Base-by-base conservation (phyloP, 2,888 invertebrate genomes). In the Physocephala rufipes region DNA sequence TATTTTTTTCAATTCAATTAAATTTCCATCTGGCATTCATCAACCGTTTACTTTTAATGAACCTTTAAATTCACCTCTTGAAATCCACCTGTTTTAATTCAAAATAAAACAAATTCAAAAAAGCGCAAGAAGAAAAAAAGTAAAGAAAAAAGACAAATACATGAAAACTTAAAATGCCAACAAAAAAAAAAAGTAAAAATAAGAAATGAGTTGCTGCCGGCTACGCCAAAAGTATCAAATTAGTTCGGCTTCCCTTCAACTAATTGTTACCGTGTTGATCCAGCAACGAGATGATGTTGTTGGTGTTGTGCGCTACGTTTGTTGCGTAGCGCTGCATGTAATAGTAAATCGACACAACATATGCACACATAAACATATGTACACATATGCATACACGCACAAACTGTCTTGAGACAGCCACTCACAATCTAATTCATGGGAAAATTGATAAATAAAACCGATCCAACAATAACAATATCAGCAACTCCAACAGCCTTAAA, bases 211-310 rank as follows among this genome's bases (percentile, higher is more conserved):
- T 30, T 36, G 51, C 66, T 19, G 30, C 19, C 19, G 30, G 68
- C 66, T 13, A 53, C 49, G 70, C 73, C 71, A 67, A 69, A 58
- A 69, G 71, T 55, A 73, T 55, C 71, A 67, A 74, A 74, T 74
- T 74, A 74, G 70, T 70, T 71, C 69, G 71, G 71, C 73, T 71
- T 61, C 67, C 63, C 51, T 70, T 71, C 65, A 70, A 30, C 74
- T 72, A 72, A 74, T 71, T 72, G 70, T 67, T 36, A 59, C 58
- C 43, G 59, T 49, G 21, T 61, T 51, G 30, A 21, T 24, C 43
- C 21, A 9, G 47, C 68, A 28, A 28, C 47, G n/a, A 30, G 47
- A 24, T 21, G 19, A 7, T 61, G 59, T 47, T 67, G n/a, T n/a
- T n/a, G 36, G 4, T 36, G 36, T 9, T 36, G 36, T 9, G 36